Conservation (phyloP, 2,888 invertebrate species). For the Parochlus steinenii region DNA sequence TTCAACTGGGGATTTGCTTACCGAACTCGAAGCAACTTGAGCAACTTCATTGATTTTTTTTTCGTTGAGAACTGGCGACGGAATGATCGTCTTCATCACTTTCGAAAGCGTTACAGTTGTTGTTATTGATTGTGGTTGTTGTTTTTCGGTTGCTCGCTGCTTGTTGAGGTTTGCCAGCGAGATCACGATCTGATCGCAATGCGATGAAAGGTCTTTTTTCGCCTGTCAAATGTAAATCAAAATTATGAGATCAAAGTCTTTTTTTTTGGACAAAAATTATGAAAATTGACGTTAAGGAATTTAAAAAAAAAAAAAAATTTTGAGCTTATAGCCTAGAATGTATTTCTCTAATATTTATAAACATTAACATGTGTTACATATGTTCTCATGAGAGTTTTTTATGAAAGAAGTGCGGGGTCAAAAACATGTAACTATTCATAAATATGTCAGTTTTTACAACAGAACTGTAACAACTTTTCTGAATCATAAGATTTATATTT, state of each 20-base stretch:
- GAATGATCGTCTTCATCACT: slow-evolving; percentile 7
- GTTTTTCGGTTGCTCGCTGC: slow-evolving; percentile 5
- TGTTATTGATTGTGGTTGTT: slow-evolving; percentile 9
- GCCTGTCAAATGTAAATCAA: slow-evolving; percentile 21
- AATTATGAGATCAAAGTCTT: too few relatives aligned
- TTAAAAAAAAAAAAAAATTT: slow-evolving; percentile 1
- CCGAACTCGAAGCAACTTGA: neutral
- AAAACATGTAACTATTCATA: too few relatives aligned
- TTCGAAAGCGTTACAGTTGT: slow-evolving; percentile 11
- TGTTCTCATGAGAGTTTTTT: too few relatives aligned
- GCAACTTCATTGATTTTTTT: neutral
- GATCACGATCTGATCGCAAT: slow-evolving; percentile 26
- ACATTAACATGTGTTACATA: too few relatives aligned
- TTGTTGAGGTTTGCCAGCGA: slow-evolving; percentile 21
- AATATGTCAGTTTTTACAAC: too few relatives aligned
- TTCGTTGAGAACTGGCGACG: neutral
- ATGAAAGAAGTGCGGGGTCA: too few relatives aligned
- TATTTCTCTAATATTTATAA: neutral
- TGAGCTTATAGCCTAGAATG: too few relatives aligned
- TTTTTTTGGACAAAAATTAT: neutral
- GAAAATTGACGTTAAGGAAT: neutral
- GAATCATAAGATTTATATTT: too few relatives aligned
- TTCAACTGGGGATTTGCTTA: slow-evolving; percentile 1
- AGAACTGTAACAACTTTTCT: too few relatives aligned
- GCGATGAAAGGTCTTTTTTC: slow-evolving; percentile 26